Evolutionary conservation across 2,113 vertebrate species (phyloP), one percentile per base, ranked within the genome.

Genomic region (Phalacrocorax aristotelis): DNA sequence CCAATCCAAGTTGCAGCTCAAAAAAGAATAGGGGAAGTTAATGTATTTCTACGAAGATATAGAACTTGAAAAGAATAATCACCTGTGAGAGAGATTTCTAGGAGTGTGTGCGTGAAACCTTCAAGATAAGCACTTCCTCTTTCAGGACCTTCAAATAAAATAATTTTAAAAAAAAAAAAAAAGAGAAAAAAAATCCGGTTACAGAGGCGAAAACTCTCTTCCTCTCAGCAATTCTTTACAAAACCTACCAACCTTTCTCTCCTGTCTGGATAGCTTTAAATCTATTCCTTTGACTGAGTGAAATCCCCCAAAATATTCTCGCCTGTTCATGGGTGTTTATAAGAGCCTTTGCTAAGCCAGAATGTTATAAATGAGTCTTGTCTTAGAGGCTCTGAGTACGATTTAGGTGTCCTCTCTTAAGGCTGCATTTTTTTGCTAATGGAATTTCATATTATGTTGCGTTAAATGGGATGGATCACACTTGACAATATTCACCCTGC

Each of bases 91-190:
- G 34, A 77, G 58, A 80, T 80, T 94, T 91, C 74, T 69, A 65
- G 27, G 52, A 72, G 13, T 15, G 16, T 74, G 58, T 82, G 54
- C 14, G 16, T 57, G 93, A 92, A 49, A 38, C 27, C 68, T 69
- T 87, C 87, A 95, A 86, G 84, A 90, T 91, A 96, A 96, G 75
- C 49, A 74, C 36, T 85, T 81, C 34, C 44, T 93, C 25, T 46
- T 94, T 64, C 54, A 91, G 60, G 29, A 81, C 9, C 71, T 90
- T 95, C 38, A 68, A 87, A 68, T 64, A 81, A 87, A 79, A 92
- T 13, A 52, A 84, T n/a, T n/a, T n/a, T 11, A 52, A 84, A 52
- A 69, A 29, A 25, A 62, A 10, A n/a, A 13, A 20, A 29, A 25
- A 7, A 69, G 7, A n/a, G 9, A 20, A 2, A 55, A 66, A 57